These are phyloP conservation scores for Saimiri boliviensis DNA, from an alignment of 2,113 vertebrate species.

Conservation along the genomic window DNA sequence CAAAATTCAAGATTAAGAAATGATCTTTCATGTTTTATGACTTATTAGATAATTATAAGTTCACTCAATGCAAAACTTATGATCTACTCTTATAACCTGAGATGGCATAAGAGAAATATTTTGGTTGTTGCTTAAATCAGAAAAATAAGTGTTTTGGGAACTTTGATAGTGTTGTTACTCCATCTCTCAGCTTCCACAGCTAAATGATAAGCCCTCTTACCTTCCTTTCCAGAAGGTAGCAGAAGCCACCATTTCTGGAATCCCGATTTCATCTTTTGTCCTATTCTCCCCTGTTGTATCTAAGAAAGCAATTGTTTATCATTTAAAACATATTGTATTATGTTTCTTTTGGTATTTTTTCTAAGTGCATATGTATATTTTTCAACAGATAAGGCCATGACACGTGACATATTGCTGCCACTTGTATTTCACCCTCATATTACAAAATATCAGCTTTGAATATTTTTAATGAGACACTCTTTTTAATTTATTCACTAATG, in stretches of 20 bases:
- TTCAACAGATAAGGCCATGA: neutral
- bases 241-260: neutral
- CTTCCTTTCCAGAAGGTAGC: neutral
- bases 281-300: neutral
- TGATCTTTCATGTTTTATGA: neutral
- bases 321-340: neutral
- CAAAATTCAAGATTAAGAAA: neutral
- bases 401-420: neutral
- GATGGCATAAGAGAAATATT: neutral
- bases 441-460: neutral
- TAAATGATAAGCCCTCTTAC: neutral
- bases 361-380: neutral
- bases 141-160: neutral
- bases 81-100: neutral
- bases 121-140: slow-evolving; percentile 17
- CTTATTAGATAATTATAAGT: slow-evolving; percentile 1
- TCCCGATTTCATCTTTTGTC: neutral
- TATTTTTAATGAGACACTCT: neutral
- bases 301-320: slow-evolving; percentile 11
- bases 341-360: slow-evolving; percentile 8
- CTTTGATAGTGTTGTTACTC: neutral
- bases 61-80: neutral
- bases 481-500: neutral
- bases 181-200: neutral
- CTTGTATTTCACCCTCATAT: neutral